Evolutionary conservation across 2,888 invertebrate species (phyloP), one percentile per base, ranked within the genome.

Genomic region (Halictus ligatus): DNA sequence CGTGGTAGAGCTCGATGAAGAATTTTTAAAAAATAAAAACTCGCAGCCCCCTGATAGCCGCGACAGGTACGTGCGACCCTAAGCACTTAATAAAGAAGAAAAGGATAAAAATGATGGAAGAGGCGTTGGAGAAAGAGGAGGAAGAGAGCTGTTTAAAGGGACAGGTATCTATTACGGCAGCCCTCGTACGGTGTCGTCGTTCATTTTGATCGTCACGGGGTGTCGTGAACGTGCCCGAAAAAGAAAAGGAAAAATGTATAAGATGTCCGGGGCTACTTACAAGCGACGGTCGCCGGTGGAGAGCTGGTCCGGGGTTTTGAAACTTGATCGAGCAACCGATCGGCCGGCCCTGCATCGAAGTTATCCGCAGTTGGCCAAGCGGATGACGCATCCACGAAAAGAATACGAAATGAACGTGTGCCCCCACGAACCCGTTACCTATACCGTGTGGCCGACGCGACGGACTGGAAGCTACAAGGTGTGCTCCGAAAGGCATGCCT

Each of bases 361-460:
- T 79, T 80, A 78, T 89, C 86, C 89, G 40, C 83, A 85, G 89
- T 87, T 90, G 86, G 87, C 81, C 82, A 89, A 86, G 91, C 92
- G 92, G 92, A 94, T 94, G 93, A 94, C 93, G 92, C 92, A 91
- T 92, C 92, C 89, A 88, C 89, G 91, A 93, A 94, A 92, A 92
- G 93, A 94, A 94, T 94, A 93, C 93, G 86, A 93, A 94, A 93
- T 93, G 91, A 94, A 92, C 88, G 88, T 81, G 90, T 81, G 86
- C 81, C 88, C 83, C 76, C 86, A 88, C 87, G 88, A 91, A 90
- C 88, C 92, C 92, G 92, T 92, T 92, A 89, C 88, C 89, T 77
- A 90, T 75, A 88, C 84, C 73, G n/a, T n/a, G n/a, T 54, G 54
- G 78, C 75, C 64, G 64, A 77, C 75, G 75, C 64, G 64, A 75